Conservation (phyloP, 2,888 invertebrate genomes). For the Ectobius pallidus region DNA sequence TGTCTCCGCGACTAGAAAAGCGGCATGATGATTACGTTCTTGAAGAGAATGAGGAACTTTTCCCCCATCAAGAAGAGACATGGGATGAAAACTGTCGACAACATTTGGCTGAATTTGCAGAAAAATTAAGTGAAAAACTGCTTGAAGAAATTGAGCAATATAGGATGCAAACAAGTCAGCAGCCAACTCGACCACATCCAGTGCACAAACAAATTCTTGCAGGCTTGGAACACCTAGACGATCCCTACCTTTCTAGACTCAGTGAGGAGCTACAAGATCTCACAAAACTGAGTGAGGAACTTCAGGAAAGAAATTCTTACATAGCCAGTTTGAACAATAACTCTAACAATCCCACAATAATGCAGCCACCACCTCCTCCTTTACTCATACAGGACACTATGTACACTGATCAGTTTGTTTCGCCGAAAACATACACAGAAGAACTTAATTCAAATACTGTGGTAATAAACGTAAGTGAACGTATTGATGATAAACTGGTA, state of each 20-base stretch:
- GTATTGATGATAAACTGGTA: neutral
- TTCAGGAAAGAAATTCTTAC: slow-evolving; percentile 65
- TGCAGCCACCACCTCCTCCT: neutral
- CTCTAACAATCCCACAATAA: neutral
- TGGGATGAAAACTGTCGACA: slow-evolving; percentile 72
- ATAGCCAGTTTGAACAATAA: slow-evolving; percentile 58
- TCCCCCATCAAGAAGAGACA: slow-evolving; percentile 44
- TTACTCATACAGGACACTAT: neutral
- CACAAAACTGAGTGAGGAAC: slow-evolving; percentile 63
- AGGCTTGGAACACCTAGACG: slow-evolving; percentile 57
- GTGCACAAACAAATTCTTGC: slow-evolving; percentile 49
- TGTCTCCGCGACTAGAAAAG: slow-evolving; percentile 14
- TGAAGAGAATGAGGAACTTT: slow-evolving; percentile 20
- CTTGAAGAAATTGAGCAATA: slow-evolving; percentile 73
- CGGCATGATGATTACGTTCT: slow-evolving; percentile 27
- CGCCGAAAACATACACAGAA: neutral
- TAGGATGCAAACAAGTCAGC: slow-evolving; percentile 50
- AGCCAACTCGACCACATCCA: neutral
- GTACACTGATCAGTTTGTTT: neutral
- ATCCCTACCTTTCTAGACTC: slow-evolving; percentile 65
- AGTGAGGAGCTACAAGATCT: slow-evolving; percentile 64
- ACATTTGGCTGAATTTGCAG: slow-evolving; percentile 79
- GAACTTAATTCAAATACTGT: neutral
- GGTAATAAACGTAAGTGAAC: neutral
- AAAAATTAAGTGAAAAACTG: slow-evolving; percentile 80